Base-by-base conservation (phyloP, 1,140 invertebrate species). In the Bombus breviceps region DNA sequence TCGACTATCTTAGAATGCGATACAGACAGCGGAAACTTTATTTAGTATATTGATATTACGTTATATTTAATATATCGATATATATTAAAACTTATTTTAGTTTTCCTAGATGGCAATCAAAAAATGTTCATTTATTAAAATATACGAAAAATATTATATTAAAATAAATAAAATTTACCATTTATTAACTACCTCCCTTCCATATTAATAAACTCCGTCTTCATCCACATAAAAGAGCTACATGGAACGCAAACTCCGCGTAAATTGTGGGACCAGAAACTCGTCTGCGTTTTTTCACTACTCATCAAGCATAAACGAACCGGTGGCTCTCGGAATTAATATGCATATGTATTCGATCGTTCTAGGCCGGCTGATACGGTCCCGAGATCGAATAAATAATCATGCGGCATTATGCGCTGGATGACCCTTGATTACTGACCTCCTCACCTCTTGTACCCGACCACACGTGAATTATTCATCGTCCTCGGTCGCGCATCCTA, bases 381-480 rank as follows among this genome's bases (percentile, higher is more conserved):
- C 59, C n/a, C 41, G 71, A 72, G 73, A 87, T 89, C 53, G 69
- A 86, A 86, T 88, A 86, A 86, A 86, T 57, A 71, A 79, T 15
- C 43, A 64, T 32, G 47, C 81, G 34, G 57, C 28, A 85, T 90
- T 90, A 90, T 89, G 64, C 78, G 81, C 32, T 10, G 81, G 83
- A 68, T 90, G 88, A 89, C 74, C 88, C 81, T 57, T 71, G 88
- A 90, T 87, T 89, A 84, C 73, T 83, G 88, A 89, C 75, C 89
- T 85, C 53, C 82, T 84, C 89, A 86, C 88, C 83, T 78, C 8
- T 8, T 41, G 64, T 79, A 53, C 47, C 75, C 57, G n/a, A 25
- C 41, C 81, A 77, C 66, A 57, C 78, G 78, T 90, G 89, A 89
- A 90, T 90, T 90, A 90, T 90, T 90, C 89, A 89, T 87, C 66